Percentiles rank a stretch among this genome's conserved stretches.
phyloP scores from a whole-genome alignment of 2,113 vertebrate species.

The Nerophis ophidion region DNA sequence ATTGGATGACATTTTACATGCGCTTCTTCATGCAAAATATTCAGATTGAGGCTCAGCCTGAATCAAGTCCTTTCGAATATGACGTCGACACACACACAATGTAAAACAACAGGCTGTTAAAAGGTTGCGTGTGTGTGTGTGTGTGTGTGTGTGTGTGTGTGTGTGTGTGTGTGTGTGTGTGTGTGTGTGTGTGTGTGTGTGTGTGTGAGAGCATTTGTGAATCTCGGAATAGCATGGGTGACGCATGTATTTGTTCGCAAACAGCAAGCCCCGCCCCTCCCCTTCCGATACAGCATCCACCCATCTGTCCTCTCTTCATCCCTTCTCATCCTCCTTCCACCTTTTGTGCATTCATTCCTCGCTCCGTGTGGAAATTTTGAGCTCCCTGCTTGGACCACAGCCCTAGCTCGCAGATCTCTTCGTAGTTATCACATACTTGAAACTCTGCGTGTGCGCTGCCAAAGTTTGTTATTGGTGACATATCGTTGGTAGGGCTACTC shows the following conservation, averaged over 20 bases:
- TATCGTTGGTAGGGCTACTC: constrained; percentile 48
- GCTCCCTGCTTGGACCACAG: not conserved
- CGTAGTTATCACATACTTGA: constrained; percentile 9
- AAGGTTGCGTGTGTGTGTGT: constrained; percentile 15
- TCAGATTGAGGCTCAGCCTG: too few species aligned
- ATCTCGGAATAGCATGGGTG: constrained; percentile 69
- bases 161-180: constrained; percentile 1
- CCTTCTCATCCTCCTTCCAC: not conserved
- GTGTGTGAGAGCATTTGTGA: constrained; percentile 29
- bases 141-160: constrained; percentile 6
- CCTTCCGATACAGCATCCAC: constrained; percentile 55
- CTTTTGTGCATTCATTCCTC: not conserved
- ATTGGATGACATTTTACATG: too few species aligned
- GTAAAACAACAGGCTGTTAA: constrained; percentile 22
- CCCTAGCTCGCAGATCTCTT: constrained; percentile 13
- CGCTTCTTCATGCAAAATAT: too few species aligned
- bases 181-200: too few species aligned
- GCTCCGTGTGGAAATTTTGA: constrained; percentile 28
- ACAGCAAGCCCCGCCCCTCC: constrained; percentile 47
- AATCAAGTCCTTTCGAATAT: too few species aligned
- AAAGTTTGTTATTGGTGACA: constrained; percentile 47
- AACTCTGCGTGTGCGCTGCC: constrained; percentile 21
- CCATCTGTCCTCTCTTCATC: constrained; percentile 57
- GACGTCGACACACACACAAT: not conserved
- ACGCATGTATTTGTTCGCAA: constrained; percentile 60